phyloP scores from a whole-genome alignment of 1,140 invertebrate genomes.

The Rhagoletis pomonella region DNA sequence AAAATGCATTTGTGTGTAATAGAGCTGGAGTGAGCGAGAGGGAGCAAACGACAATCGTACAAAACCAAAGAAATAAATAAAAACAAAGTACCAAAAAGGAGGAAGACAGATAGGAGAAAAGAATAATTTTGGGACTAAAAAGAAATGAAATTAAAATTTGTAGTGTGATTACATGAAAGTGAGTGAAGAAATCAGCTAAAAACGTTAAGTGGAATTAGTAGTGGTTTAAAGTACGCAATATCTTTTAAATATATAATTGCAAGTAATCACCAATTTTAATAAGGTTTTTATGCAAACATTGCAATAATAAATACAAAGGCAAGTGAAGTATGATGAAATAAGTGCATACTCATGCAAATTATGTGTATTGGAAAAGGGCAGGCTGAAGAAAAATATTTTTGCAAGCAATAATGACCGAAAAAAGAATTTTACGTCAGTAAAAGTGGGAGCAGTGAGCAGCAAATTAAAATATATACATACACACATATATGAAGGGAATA shows the following conservation, averaged over 20 bases:
- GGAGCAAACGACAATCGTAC: conserved; percentile 28
- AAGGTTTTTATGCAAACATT: not conserved
- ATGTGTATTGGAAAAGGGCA: not conserved
- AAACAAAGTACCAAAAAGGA: conserved; percentile 48
- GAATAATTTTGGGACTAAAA: conserved; percentile 42
- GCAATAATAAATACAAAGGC: conserved; percentile 5
- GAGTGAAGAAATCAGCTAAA: conserved; percentile 26
- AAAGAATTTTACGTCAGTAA: conserved; percentile 36
- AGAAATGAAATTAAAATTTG: conserved; percentile 50
- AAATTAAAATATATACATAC: not conserved
- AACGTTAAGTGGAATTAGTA: not conserved
- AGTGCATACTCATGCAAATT: not conserved
- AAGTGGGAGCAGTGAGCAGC: conserved; percentile 21
- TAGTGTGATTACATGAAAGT: conserved; percentile 42
- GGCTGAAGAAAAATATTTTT: conserved; percentile 9
- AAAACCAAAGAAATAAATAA: conserved; percentile 53
- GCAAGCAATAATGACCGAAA: not conserved
- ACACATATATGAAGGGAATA: not conserved
- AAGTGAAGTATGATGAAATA: not conserved
- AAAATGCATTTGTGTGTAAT: not conserved
- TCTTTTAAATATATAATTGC: conserved; percentile 4
- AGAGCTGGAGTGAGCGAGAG: conserved; percentile 1
- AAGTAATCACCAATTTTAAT: not conserved
- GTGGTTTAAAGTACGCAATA: conserved; percentile 34
- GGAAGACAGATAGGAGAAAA: conserved; percentile 46